These are phyloP conservation scores for Pelvicachromis taeniatus DNA, from an alignment of 2,113 vertebrate species.

Conservation along the genomic window DNA sequence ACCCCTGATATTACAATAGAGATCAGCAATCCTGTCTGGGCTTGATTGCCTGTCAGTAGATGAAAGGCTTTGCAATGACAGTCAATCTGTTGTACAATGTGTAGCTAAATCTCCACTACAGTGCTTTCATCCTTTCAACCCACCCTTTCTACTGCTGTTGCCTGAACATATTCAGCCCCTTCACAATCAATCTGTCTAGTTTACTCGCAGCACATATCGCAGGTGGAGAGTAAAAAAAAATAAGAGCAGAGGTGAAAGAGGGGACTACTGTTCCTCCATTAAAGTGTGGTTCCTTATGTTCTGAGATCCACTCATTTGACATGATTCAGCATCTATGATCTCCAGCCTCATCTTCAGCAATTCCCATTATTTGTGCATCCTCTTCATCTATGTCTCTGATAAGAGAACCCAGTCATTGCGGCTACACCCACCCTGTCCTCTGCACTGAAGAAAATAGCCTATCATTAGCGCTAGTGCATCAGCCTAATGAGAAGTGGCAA, in stretches of 20 bases:
- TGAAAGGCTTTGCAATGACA: conserved; percentile 48
- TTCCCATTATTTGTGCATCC: neutral
- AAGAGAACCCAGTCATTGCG: neutral
- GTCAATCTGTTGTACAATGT: conserved; percentile 35
- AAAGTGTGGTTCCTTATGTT: neutral
- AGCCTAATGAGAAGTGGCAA: conserved; percentile 40
- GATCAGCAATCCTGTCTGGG: conserved; percentile 22
- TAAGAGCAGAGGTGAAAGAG: neutral
- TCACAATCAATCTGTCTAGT: conserved; percentile 21
- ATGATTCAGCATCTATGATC: neutral
- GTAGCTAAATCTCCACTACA: conserved; percentile 8
- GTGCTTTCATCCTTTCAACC: conserved; percentile 23
- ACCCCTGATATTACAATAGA: conserved; percentile 1
- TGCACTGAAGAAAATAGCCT: conserved; percentile 14
- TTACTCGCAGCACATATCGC: neutral
- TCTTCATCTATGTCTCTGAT: neutral
- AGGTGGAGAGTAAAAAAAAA: neutral
- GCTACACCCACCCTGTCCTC: conserved; percentile 8
- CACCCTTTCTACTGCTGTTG: neutral
- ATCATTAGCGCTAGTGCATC: conserved; percentile 35
- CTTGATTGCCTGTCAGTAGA: conserved; percentile 39
- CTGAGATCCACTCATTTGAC: neutral
- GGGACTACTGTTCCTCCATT: neutral
- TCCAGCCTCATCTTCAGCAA: neutral
- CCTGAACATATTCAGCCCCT: conserved; percentile 8